phyloP scores from a whole-genome alignment of 1,140 invertebrate genomes.

The Venturia canescens region DNA sequence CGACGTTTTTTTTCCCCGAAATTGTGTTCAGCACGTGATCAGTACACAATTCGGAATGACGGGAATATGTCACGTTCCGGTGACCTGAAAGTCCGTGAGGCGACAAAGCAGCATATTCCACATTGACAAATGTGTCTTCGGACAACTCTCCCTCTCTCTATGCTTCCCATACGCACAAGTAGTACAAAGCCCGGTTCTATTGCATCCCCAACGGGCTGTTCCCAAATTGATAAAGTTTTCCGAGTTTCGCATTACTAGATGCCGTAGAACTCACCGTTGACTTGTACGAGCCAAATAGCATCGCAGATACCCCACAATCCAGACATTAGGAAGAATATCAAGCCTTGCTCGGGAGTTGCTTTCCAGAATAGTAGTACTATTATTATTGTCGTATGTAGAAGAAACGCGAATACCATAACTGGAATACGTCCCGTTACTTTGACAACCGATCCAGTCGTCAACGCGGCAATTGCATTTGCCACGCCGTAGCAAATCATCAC shows the following conservation, averaged over 20 bases:
- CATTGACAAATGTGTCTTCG: neutral
- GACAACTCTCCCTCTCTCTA: neutral
- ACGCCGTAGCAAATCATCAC: conserved; percentile 95
- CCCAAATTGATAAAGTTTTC: conserved; percentile 8
- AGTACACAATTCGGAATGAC: no score
- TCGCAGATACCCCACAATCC: conserved; percentile 94
- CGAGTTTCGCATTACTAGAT: neutral
- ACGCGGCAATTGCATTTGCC: conserved; percentile 88
- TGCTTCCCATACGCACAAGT: neutral
- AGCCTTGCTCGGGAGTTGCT: conserved; percentile 83
- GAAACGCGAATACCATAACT: conserved; percentile 84
- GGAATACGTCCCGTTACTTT: conserved; percentile 89
- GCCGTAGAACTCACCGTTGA: conserved; percentile 84
- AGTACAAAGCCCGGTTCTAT: neutral
- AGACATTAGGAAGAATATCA: conserved; percentile 89
- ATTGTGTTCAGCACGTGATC: no score
- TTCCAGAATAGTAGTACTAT: conserved; percentile 84
- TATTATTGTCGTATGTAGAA: conserved; percentile 84
- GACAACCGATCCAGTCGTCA: conserved; percentile 87
- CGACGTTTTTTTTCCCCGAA: no score
- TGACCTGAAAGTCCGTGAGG: neutral
- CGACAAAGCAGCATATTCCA: neutral
- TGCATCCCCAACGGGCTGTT: neutral
- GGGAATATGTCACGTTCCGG: no score
- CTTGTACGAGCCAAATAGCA: conserved; percentile 95